Evolutionary conservation across 1,140 invertebrate species (phyloP), one percentile per base, ranked within the genome.

Genomic region (Streblospio benedicti): DNA sequence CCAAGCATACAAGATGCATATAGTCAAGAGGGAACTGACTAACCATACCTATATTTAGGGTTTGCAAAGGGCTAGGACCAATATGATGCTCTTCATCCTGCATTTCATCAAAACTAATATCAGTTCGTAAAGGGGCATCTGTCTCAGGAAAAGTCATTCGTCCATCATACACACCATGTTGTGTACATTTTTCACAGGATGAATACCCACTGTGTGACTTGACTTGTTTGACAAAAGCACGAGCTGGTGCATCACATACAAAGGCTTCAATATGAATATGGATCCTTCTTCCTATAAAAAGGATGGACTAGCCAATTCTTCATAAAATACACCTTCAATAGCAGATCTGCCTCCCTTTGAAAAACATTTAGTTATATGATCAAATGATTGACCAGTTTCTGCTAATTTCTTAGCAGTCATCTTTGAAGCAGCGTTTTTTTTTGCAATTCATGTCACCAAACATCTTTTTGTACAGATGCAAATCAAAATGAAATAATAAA

Each of bases 61-160:
- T 52, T 30, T 5, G 28, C 28, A 6, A 52, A 23, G 50, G 50
- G 12, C 18, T 6, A 4, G 6, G 25, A 30, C 5, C 12, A 55
- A 27, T 4, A 35, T 27, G 14, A 28, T 51, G 25, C 23, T 51
- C 32, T 27, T 38, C 58, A 54, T 64, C 14, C 23, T 2, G 14
- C 52, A 64, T 63, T 53, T 64, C 53, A 61, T 61, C 31, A 57
- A 70, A 71, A 28, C 38, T 23, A 5, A 62, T 32, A 64, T 71
- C 62, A 14, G 67, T 66, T 49, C 67, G 16, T 18, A 64, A 43
- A 25, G 47, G 12, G 18, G 62, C 25, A 63, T 64, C 44, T 35
- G 45, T 43, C 28, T 65, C 60, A 2, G 65, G 69, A 55, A 60
- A 68, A 31, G 65, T 65, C 43, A 69, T 61, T 45, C 59, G 60